A percentile compares a stretch with the other conserved stretches of the same genome.
Evolutionary conservation across 2,888 invertebrate genomes (phyloP).

Genomic region (Dicyrtomina minuta): DNA sequence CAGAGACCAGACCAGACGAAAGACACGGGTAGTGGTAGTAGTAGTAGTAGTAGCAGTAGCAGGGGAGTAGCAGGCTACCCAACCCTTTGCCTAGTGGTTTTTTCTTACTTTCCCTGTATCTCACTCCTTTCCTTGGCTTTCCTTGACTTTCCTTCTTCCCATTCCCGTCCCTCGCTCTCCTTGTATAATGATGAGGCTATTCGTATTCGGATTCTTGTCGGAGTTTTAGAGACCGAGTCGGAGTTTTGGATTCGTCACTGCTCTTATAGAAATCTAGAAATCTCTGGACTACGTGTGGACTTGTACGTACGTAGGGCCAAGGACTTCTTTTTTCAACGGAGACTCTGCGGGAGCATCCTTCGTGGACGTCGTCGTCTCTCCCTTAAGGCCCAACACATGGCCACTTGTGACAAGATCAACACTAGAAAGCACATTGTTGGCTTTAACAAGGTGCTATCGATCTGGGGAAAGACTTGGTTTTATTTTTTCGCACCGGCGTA

Average conservation of each 20-base stretch:
- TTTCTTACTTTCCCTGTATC: not conserved
- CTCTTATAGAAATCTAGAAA: too few relatives aligned
- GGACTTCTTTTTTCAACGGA: too few relatives aligned
- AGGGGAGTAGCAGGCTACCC: too few relatives aligned
- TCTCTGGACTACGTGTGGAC: too few relatives aligned
- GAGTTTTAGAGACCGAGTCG: too few relatives aligned
- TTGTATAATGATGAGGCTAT: not conserved
- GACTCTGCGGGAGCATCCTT: too few relatives aligned
- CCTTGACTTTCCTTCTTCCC: not conserved
- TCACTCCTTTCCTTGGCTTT: not conserved
- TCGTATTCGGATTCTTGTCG: not conserved
- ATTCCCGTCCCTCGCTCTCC: not conserved
- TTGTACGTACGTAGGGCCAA: too few relatives aligned
- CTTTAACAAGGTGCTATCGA: constrained; percentile 17
- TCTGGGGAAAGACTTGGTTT: not conserved
- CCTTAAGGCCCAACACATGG: constrained; percentile 16
- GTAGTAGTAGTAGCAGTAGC: too few relatives aligned
- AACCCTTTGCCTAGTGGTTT: not conserved
- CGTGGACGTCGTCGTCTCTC: too few relatives aligned
- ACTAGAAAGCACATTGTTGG: constrained; percentile 11
- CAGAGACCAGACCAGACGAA: not conserved
- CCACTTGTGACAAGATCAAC: constrained; percentile 1
- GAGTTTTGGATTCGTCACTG: too few relatives aligned
- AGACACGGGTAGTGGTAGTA: too few relatives aligned
- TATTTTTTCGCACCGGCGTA: constrained; percentile 11